Evolutionary conservation across 2,113 vertebrate species (phyloP).

Genomic region (Zosterops hypoxanthus): DNA sequence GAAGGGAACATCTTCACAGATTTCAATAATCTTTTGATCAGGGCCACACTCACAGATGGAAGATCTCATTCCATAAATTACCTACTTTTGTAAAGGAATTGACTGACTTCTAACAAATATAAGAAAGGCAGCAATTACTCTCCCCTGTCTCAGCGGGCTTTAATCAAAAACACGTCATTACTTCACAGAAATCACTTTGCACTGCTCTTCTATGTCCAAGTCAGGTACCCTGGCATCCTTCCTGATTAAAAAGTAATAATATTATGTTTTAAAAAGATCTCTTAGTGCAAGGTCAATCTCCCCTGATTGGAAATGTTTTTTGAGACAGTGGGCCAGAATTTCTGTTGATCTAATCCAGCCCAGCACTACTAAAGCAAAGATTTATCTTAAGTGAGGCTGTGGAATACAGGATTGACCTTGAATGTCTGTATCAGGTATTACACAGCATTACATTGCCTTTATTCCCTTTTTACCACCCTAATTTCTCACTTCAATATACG

Average conservation of each 20-base stretch:
- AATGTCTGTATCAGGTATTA: neutral
- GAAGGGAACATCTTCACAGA: neutral
- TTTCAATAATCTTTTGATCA: neutral
- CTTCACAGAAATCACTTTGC: neutral
- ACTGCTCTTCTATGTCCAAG: neutral
- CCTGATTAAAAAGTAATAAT: constrained; percentile 21
- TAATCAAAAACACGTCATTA: neutral
- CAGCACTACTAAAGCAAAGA: neutral
- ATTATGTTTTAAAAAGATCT: neutral
- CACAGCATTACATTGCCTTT: neutral
- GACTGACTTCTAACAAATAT: neutral
- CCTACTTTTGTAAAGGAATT: neutral
- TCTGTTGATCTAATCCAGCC: neutral
- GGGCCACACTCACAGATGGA: neutral
- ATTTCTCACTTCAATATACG: neutral
- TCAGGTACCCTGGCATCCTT: neutral
- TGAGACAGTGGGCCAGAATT: neutral
- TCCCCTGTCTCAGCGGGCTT: neutral
- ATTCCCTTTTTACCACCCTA: neutral
- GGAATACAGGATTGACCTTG: neutral
- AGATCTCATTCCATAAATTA: neutral
- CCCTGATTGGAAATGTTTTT: neutral
- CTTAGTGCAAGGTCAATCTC: neutral
- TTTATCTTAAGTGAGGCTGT: neutral
- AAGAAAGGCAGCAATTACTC: neutral